phyloP scores from a whole-genome alignment of 37 sponge, comb jelly and placozoan species.

The Hexactinellida sp. region DNA sequence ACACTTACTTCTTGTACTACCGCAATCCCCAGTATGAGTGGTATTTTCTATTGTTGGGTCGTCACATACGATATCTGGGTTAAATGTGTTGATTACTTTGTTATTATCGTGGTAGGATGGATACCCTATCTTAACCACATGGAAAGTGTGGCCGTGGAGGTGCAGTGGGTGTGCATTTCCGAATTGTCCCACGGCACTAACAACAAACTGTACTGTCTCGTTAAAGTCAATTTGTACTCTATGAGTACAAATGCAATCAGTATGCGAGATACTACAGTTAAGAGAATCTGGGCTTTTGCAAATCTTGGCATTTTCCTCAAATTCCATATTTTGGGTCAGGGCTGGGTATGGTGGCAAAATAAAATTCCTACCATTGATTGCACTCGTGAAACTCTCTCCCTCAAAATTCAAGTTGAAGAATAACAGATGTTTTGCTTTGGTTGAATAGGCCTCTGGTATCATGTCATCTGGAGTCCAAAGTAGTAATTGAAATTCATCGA shows the following conservation, averaged over 20 bases:
- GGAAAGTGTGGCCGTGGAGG: conserved; percentile 51
- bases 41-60: background rate
- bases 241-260: conserved; percentile 18
- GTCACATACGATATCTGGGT: conserved; percentile 24
- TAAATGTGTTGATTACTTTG: background rate
- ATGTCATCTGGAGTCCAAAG: background rate
- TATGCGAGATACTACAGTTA: background rate
- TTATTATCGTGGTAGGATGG: conserved; percentile 26
- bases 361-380: conserved; percentile 62
- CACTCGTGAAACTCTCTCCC: conserved; percentile 28
- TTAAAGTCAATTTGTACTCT: background rate
- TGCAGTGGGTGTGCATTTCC: conserved; percentile 51
- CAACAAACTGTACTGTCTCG: conserved; percentile 23
- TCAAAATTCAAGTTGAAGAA: conserved; percentile 71
- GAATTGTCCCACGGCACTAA: background rate
- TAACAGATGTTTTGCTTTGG: background rate
- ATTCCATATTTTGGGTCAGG: background rate
- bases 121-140: conserved; percentile 48
- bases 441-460: background rate
- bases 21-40: background rate
- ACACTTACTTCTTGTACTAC: background rate
- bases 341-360: conserved; percentile 32
- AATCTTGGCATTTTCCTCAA: background rate
- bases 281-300: background rate
- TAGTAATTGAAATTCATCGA: conserved; percentile 11